Base-by-base conservation (phyloP, 2,113 vertebrate species). In the Micronycteris hirsuta region DNA sequence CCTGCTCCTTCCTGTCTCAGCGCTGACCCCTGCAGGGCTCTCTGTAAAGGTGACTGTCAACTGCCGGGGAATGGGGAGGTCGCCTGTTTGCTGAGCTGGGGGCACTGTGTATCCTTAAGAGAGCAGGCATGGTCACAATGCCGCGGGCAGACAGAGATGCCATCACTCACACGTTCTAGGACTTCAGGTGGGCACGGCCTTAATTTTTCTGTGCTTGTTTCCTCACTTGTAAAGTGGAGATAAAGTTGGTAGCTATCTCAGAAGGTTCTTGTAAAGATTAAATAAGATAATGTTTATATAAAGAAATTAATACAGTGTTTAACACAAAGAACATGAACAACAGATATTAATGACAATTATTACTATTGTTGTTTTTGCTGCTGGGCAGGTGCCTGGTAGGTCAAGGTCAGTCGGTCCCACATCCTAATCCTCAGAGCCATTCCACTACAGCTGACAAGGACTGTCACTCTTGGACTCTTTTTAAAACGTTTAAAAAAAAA, bases 41-140 rank as follows among this genome's bases (percentile, higher is more conserved):
- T 91, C 77, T 76, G 86, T 28, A 10, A 47, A 33, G 49, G n/a
- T 9, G 38, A 5, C 33, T 4, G 17, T 47, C n/a, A 8, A 56
- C 38, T 2, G 17, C 41, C 22, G 11, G 38, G 47, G 80, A 80
- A 43, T 0, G 8, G 8, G 85, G 36, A 54, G 70, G 28, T 0
- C 12, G 10, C 4, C 4, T 0, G 3, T 7, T 28, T 16, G 36
- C 70, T n/a, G 65, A 45, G 49, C 0, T 61, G 15, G 28, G 20
- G 38, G 33, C 49, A 54, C 11, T 16, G 41, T 12, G 4, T 22
- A 56, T 0, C 3, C 3, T 33, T 3, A 14, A 14, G 58, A 28
- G 3, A 86, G 61, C 17, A 31, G 15, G 16, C 65, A 52, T 5
- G n/a, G 38, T 12, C 82, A 28, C 12, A 1, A 43, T 7, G 38